Conservation (phyloP, 1,140 invertebrate species). For the Monomorium pharaonis region DNA sequence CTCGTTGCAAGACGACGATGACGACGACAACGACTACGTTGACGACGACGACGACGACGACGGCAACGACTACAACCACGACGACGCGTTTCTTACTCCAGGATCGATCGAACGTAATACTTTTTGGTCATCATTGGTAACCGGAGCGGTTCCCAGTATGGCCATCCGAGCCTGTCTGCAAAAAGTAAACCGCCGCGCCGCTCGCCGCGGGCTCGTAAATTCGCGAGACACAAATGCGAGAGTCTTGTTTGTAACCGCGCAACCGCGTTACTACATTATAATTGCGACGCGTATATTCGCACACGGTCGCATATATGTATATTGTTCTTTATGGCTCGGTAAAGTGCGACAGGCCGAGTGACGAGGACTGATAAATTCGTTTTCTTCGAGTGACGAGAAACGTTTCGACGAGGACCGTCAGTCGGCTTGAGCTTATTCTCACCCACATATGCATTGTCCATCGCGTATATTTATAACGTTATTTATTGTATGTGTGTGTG, state of each 20-base stretch:
- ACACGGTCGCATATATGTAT: no score
- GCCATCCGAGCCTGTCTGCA: neutral
- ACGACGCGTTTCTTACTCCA: constrained; percentile 2
- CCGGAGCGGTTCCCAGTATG: constrained; percentile 10
- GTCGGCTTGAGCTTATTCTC: neutral
- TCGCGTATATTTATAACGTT: neutral
- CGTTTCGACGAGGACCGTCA: neutral
- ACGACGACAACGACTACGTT: neutral
- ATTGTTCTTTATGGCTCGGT: neutral
- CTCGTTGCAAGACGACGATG: constrained; percentile 17
- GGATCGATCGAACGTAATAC: constrained; percentile 32
- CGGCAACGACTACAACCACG: neutral
- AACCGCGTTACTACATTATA: neutral
- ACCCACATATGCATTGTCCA: neutral
- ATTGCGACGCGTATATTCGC: neutral
- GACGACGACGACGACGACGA: neutral
- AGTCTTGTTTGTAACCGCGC: neutral
- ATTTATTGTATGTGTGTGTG: no score
- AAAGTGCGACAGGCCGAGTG: neutral
- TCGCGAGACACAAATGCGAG: neutral
- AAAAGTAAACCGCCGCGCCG: neutral
- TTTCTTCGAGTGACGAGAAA: no score
- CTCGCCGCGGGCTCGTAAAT: constrained; percentile 8
- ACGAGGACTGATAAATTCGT: constrained; percentile 3
- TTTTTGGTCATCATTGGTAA: constrained; percentile 33